These are phyloP conservation scores for Allacma fusca DNA, from an alignment of 2,888 invertebrate genomes.

Conservation along the genomic window DNA sequence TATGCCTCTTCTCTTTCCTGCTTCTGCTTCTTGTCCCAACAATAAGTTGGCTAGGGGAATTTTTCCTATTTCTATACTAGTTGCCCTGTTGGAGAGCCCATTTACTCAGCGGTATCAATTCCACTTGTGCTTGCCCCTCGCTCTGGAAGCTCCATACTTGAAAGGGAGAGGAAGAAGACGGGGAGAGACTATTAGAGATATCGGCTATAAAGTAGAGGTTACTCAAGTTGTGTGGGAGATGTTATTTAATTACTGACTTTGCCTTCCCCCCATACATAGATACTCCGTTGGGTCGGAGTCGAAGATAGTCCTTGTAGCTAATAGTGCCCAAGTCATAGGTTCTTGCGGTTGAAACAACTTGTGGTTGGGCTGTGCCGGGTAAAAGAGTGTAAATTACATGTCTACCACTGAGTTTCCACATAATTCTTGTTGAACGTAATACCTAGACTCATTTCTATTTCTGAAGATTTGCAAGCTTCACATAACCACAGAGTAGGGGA, in stretches of 20 bases:
- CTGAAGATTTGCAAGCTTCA: constrained; percentile 22
- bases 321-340: background rate
- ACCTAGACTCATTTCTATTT: constrained; percentile 4
- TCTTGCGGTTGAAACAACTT: constrained; percentile 14
- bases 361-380: constrained; percentile 12
- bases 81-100: background rate
- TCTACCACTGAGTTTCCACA: background rate
- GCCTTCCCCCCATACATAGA: background rate
- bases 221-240: constrained; percentile 6
- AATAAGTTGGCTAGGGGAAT: too few species aligned
- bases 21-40: too few species aligned
- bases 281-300: too few species aligned
- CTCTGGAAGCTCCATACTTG: background rate
- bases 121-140: background rate
- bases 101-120: background rate
- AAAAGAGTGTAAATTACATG: constrained; percentile 25
- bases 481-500: background rate
- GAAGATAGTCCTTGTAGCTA: too few species aligned
- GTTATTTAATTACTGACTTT: constrained; percentile 25
- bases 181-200: background rate
- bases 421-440: constrained; percentile 25
- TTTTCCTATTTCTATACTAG: background rate
- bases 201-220: background rate
- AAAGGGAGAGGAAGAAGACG: background rate
- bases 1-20: background rate